These are phyloP conservation scores for Dreissena polymorpha DNA, from an alignment of 1,140 invertebrate species.

Conservation along the genomic window DNA sequence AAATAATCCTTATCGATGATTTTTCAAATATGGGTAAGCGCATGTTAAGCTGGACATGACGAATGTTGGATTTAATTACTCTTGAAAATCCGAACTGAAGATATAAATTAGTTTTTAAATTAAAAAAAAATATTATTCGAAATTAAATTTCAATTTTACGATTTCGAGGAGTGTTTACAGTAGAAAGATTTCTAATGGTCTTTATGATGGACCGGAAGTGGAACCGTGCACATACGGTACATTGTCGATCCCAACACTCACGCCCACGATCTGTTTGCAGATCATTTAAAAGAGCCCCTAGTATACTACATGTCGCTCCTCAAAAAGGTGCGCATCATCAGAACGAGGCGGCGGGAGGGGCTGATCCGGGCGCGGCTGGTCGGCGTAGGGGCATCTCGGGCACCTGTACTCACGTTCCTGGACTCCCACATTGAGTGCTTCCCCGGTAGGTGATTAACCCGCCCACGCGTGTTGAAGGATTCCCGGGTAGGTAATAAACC, in stretches of 20 bases:
- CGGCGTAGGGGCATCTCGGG: constrained; percentile 90
- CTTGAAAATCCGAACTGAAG: background rate
- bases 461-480: background rate
- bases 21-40: constrained; percentile 96
- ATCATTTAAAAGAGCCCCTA: constrained; percentile 93
- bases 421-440: constrained; percentile 99
- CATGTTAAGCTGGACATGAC: background rate
- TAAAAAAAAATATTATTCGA: background rate
- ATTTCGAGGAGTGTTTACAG: background rate
- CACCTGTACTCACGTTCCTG: constrained; percentile 94
- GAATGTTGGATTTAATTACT: background rate
- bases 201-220: background rate
- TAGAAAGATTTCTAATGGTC: background rate
- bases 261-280: constrained; percentile 80
- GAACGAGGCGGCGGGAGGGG: constrained; percentile 87
- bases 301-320: constrained; percentile 94
- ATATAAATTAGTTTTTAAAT: background rate
- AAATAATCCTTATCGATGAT: constrained; percentile 95
- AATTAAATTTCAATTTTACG: background rate
- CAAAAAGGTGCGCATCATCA: constrained; percentile 87
- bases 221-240: background rate
- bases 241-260: background rate
- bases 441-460: constrained; percentile 81
- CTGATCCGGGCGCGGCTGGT: constrained; percentile 94
- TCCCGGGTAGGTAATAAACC: no score